A percentile compares a stretch with the other conserved stretches of the same genome.
Conservation (phyloP, 2,888 invertebrate genomes). For the Notodonta ziczac region DNA sequence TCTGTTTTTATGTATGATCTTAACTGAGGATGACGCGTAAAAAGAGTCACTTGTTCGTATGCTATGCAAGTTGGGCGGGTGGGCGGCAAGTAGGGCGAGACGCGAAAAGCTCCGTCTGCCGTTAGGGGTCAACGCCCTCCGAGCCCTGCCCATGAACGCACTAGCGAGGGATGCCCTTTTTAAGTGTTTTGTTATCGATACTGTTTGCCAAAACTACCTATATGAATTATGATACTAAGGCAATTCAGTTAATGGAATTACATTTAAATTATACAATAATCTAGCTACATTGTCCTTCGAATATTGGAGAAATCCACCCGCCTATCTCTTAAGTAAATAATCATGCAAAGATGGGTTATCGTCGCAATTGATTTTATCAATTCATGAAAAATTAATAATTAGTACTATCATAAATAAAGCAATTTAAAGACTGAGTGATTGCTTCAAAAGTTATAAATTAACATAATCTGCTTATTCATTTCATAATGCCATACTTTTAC, state of each 20-base stretch:
- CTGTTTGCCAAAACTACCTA: slow-evolving; percentile 44
- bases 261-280: too few relatives aligned
- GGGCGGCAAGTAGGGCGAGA: slow-evolving; percentile 79
- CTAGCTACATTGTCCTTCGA: not conserved
- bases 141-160: slow-evolving; percentile 80
- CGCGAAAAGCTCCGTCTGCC: slow-evolving; percentile 77
- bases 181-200: slow-evolving; percentile 67
- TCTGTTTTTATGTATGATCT: not conserved
- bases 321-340: not conserved
- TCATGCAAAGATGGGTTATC: not conserved
- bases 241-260: too few relatives aligned
- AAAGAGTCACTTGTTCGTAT: slow-evolving; percentile 15
- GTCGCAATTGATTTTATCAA: not conserved
- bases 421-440: not conserved
- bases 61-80: slow-evolving; percentile 65
- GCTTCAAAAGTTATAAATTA: not conserved
- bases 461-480: not conserved
- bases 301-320: not conserved
- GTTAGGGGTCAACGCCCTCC: slow-evolving; percentile 74
- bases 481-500: not conserved
- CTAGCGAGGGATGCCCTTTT: slow-evolving; percentile 64
- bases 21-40: not conserved
- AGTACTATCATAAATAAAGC: not conserved
- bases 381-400: not conserved
- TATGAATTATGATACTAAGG: too few relatives aligned